Conservation (phyloP, 2,797 vertebrate genomes). For the Siniperca undulata region DNA sequence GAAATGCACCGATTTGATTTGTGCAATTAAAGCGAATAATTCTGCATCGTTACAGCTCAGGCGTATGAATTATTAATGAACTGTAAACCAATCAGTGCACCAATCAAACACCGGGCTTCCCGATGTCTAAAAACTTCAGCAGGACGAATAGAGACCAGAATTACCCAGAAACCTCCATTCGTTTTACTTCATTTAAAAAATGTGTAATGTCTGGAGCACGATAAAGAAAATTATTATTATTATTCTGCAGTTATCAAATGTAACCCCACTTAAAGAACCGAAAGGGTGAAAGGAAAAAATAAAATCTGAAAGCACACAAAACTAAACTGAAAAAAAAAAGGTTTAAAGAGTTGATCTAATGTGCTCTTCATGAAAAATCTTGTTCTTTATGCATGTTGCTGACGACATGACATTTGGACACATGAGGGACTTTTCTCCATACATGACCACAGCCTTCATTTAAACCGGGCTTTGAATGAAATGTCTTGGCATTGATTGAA, state of each 20-base stretch:
- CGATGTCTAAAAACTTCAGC: slow-evolving; percentile 20
- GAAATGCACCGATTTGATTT: not conserved
- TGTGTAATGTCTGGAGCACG: not conserved
- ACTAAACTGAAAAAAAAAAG: not conserved
- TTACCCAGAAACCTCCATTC: slow-evolving; percentile 2
- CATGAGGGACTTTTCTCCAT: slow-evolving; percentile 57
- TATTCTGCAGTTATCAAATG: not conserved
- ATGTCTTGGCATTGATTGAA: slow-evolving; percentile 78
- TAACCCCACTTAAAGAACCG: not conserved
- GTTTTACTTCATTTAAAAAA: not conserved
- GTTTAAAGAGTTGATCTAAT: not conserved
- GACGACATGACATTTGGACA: slow-evolving; percentile 51
- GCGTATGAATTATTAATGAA: slow-evolving; percentile 22
- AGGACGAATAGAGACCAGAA: not conserved
- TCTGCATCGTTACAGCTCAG: not conserved
- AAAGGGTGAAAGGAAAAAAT: not conserved
- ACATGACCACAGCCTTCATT: slow-evolving; percentile 58
- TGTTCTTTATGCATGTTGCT: slow-evolving; percentile 5
- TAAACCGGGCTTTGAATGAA: slow-evolving; percentile 73
- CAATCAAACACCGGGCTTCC: not conserved
- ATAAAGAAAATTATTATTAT: not conserved
- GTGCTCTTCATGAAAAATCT: not conserved
- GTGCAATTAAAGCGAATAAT: not conserved
- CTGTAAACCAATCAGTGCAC: slow-evolving; percentile 23
- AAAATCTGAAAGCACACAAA: not conserved